These are phyloP conservation scores for Andrena marginata DNA, from an alignment of 2,888 invertebrate species.

Conservation along the genomic window DNA sequence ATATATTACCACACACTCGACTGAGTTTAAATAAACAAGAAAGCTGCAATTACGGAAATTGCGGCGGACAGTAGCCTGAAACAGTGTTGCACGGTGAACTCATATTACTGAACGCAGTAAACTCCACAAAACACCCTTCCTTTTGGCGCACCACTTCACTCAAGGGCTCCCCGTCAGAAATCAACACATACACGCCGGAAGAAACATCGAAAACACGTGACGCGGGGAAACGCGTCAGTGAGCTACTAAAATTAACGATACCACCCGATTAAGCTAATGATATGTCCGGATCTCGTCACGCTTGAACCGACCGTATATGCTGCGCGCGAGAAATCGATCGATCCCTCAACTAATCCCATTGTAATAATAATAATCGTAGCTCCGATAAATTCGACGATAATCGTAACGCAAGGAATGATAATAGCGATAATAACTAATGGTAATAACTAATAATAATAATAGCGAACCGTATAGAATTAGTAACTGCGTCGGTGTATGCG, in stretches of 20 bases:
- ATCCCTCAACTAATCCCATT: constrained; percentile 25
- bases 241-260: constrained; percentile 29
- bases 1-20: not conserved
- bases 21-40: not conserved
- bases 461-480: constrained; percentile 17
- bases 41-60: not conserved
- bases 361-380: constrained; percentile 33
- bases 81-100: not conserved
- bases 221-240: not conserved
- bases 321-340: constrained; percentile 14
- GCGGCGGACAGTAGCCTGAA: not conserved
- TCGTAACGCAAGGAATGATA: constrained; percentile 20
- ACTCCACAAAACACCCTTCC: not conserved
- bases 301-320: constrained; percentile 25
- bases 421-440: constrained; percentile 7
- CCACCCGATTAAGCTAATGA: constrained; percentile 67
- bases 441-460: constrained; percentile 24
- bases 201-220: not conserved
- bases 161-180: not conserved
- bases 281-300: constrained; percentile 69
- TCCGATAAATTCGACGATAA: constrained; percentile 19
- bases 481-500: constrained; percentile 39
- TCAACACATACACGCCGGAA: constrained; percentile 13
- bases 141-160: not conserved
- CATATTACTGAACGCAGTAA: not conserved